Conservation (phyloP, 2,113 vertebrate species). For the Callithrix jacchus region DNA sequence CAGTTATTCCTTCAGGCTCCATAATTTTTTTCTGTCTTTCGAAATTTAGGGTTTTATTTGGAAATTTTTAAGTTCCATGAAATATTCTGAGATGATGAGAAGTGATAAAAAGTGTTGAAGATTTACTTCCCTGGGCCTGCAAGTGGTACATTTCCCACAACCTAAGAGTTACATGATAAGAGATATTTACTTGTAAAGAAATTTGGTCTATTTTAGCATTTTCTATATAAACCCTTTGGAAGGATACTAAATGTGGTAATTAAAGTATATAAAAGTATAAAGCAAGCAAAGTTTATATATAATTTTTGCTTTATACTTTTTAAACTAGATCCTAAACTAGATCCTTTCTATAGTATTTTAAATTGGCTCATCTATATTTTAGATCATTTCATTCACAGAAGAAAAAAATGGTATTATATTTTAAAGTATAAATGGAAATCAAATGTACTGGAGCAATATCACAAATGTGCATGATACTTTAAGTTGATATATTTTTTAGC, state of each 20-base stretch:
- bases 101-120: neutral
- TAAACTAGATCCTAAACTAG: neutral
- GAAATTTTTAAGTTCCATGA: neutral
- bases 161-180: neutral
- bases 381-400: neutral
- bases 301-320: neutral
- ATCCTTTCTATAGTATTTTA: neutral
- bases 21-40: neutral
- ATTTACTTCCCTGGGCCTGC: neutral
- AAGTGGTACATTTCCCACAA: neutral
- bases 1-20: neutral
- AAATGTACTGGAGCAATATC: neutral
- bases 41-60: neutral
- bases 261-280: neutral
- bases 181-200: neutral
- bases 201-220: slow-evolving; percentile 5
- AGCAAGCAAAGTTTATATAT: neutral
- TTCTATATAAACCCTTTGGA: neutral
- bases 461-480: neutral
- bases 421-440: neutral
- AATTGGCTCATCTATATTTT: neutral
- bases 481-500: neutral
- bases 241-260: neutral
- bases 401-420: neutral
- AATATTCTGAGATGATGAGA: neutral